Base-by-base conservation (phyloP, 2,888 invertebrate species). In the Oligia latruncula region DNA sequence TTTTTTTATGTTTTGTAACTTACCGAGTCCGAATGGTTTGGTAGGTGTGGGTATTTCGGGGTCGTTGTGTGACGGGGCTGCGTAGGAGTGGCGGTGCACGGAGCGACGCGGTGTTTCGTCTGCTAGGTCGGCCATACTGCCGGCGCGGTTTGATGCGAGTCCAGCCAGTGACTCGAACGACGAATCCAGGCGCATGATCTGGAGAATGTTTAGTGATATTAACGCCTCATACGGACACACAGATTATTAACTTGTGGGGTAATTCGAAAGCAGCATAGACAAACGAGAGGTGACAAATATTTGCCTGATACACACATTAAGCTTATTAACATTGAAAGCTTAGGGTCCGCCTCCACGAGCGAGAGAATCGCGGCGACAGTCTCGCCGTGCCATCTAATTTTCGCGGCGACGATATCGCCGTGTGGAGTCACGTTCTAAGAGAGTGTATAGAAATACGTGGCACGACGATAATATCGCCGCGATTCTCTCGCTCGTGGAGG, bases 21-120 rank as follows among this genome's bases (percentile, higher is more conserved):
- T 97, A 98, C 98, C 98, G 91, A 98, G 97, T 96, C 98, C 98
- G 94, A 98, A 98, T 6, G 98, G 98, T 96, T 98, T 98, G 74
- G 98, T 97, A 49, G 98, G 98, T 46, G 97, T 96, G 46, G 97
- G 92, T 60, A 97, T 93, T 74, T 97, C 97, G 8, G 97, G 95
- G 87, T 97, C 97, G 87, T 90, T 91, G 89, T 94, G 95, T 66
- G 95, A 90, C 0, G 96, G 96, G 83, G 97, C 97, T 0, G 97
- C 97, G 93, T 97, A 97, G 77, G 97, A 97, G 88, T 97, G 97
- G 35, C 97, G 95, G 86, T 94, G 94, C 5, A 85, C 89, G 68
- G 92, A 77, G 81, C 96, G 95, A 13, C 96, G 94, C 52, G 95
- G 94, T 1, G 92, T 93, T 83, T 98, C 98, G 85, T 98, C 98